Evolutionary conservation across 2,888 invertebrate genomes (phyloP).

Genomic region (Tetrapedia diversipes): DNA sequence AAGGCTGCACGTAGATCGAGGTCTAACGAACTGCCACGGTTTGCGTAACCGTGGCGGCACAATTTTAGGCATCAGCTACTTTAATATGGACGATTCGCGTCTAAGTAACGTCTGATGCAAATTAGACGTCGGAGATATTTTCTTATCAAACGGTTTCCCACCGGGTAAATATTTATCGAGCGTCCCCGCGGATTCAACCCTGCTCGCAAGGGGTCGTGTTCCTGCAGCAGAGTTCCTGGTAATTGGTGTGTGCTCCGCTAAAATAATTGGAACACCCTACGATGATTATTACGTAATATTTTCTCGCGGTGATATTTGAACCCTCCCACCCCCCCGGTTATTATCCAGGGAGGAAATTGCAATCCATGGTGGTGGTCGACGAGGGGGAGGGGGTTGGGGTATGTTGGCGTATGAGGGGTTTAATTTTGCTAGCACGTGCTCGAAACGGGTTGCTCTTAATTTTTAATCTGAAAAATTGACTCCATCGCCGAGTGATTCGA

Average conservation of each 20-base stretch:
- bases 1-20: too few species aligned
- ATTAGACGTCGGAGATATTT: conserved; percentile 35
- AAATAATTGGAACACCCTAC: conserved; percentile 18
- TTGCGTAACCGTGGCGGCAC: conserved; percentile 3
- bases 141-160: conserved; percentile 17
- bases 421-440: too few species aligned
- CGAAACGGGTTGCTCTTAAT: too few species aligned
- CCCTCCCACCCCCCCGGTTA: not conserved
- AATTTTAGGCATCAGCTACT: conserved; percentile 12
- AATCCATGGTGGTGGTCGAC: too few species aligned
- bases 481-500: too few species aligned
- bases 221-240: conserved; percentile 1
- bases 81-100: conserved; percentile 11
- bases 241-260: conserved; percentile 12
- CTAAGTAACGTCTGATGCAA: conserved; percentile 38
- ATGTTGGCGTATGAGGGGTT: too few species aligned
- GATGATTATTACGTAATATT: conserved; percentile 7
- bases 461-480: too few species aligned
- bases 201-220: not conserved
- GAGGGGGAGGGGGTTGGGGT: too few species aligned
- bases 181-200: not conserved
- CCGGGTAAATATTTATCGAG: conserved; percentile 38
- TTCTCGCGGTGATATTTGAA: not conserved
- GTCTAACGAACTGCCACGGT: conserved; percentile 53
- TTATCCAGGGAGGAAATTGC: too few species aligned